These are phyloP conservation scores for Sarcophaga peregrina DNA, from an alignment of 1,140 invertebrate species.

Conservation along the genomic window DNA sequence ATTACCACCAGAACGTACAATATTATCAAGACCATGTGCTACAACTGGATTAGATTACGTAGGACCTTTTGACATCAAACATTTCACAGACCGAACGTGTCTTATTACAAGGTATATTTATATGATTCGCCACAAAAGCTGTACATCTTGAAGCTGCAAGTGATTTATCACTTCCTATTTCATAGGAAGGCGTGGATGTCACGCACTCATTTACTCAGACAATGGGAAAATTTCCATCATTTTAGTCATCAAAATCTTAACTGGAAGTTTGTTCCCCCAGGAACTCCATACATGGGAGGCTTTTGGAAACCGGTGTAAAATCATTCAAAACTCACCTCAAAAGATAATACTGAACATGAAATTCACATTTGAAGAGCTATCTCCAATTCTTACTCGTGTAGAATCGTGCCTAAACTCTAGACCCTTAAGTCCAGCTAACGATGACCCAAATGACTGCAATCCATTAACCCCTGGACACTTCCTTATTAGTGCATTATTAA, in stretches of 20 bases:
- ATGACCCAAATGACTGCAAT: constrained; percentile 36
- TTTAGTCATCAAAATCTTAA: no score
- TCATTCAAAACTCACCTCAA: no score
- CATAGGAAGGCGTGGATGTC: not conserved
- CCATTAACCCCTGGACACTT: no score
- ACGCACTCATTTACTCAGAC: not conserved
- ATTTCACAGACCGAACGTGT: constrained; percentile 21
- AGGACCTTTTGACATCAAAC: constrained; percentile 32
- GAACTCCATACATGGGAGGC: not conserved
- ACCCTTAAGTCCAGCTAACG: constrained; percentile 24
- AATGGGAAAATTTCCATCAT: not conserved
- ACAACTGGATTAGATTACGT: constrained; percentile 29
- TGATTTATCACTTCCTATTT: no score
- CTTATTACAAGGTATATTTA: no score
- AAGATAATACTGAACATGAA: not conserved
- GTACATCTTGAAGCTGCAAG: no score
- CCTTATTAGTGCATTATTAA: no score
- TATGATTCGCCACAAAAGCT: no score
- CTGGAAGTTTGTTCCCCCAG: not conserved
- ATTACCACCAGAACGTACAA: not conserved
- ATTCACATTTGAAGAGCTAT: constrained; percentile 34
- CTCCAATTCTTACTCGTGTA: constrained; percentile 21
- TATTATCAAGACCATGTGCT: not conserved
- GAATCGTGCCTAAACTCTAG: constrained; percentile 36
- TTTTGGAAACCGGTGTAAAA: constrained; percentile 10